Evolutionary conservation across 2,888 invertebrate species (phyloP), one percentile per base, ranked within the genome.

Genomic region (Tineola bisselliella): DNA sequence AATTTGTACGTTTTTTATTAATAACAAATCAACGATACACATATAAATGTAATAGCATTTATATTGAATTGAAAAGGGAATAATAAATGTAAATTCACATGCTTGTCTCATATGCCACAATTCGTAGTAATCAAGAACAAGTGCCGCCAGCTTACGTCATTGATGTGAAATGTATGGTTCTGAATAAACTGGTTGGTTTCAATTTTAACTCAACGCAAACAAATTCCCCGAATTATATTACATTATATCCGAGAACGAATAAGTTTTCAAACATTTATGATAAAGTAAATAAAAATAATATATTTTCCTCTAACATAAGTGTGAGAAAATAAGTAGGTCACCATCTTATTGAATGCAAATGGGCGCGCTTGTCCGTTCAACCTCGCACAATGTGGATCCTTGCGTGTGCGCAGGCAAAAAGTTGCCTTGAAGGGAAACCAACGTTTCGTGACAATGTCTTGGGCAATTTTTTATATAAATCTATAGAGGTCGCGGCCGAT

Each of bases 381-480:
- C 56, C 56, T 56, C 58, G 33, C 17, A 19, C 31, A 33, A n/a
- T 33, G 17, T n/a, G 48, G 17, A 19, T 44, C 77, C 79, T 83
- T 81, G 86, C 86, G 86, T 84, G 86, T 68, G 81, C 81, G 78
- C 77, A 72, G 66, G 25, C 13, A 43, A 60, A 60, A 58, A 60
- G 30, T 30, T 12, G 44, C 60, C 60, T 60, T 60, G 60, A 15
- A 33, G 58, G 64, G 69, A 68, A 69, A 69, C 69, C 72, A 69
- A 72, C 73, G 69, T 70, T 78, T 72, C 78, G 79, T 82, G 82
- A 76, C 83, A 84, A 84, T 84, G 87, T 84, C 84, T 71, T 68
- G 68, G 75, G 68, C 68, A 75, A 69, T 76, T 70, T 80, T 81
- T 81, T 83, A 76, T 77, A 71, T 72, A 70, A 77, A 78, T 79